Conservation (phyloP, 2,888 invertebrate species). For the Acanthosepion lycidas region DNA sequence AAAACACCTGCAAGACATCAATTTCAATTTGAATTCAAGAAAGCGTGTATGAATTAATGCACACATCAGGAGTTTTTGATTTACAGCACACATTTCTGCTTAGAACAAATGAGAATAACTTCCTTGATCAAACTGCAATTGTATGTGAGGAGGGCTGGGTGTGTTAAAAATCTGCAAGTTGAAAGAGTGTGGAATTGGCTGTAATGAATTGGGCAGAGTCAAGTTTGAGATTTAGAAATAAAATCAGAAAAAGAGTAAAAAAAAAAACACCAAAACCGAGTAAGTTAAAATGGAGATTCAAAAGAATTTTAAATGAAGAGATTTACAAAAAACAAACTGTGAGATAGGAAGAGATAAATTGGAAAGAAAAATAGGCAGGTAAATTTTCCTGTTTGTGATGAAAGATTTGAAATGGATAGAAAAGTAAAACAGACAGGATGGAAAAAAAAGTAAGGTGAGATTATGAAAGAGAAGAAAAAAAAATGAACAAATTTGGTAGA, state of each 20-base stretch:
- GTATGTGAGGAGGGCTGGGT: not conserved
- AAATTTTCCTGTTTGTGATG: not conserved
- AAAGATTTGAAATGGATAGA: not conserved
- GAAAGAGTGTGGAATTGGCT: not conserved
- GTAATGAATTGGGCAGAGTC: not conserved
- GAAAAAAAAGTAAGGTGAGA: no score
- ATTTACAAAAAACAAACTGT: not conserved
- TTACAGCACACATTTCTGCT: not conserved
- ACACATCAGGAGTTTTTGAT: constrained; percentile 8
- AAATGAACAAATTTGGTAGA: not conserved
- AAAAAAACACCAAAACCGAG: not conserved
- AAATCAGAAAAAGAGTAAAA: not conserved
- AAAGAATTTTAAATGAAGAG: not conserved
- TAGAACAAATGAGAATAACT: not conserved
- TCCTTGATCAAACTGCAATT: not conserved
- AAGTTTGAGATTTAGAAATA: not conserved
- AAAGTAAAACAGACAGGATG: not conserved
- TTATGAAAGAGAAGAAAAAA: not conserved
- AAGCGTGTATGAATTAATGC: constrained; percentile 33
- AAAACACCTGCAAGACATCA: not conserved
- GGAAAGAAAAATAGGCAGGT: no score
- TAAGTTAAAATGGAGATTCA: not conserved
- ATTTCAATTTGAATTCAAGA: not conserved
- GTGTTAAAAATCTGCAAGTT: not conserved
- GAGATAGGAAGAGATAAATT: no score